Percentiles rank a stretch among this genome's conserved stretches.
Evolutionary conservation across 2,797 vertebrate species (phyloP).

Genomic region (Spea hammondii): DNA sequence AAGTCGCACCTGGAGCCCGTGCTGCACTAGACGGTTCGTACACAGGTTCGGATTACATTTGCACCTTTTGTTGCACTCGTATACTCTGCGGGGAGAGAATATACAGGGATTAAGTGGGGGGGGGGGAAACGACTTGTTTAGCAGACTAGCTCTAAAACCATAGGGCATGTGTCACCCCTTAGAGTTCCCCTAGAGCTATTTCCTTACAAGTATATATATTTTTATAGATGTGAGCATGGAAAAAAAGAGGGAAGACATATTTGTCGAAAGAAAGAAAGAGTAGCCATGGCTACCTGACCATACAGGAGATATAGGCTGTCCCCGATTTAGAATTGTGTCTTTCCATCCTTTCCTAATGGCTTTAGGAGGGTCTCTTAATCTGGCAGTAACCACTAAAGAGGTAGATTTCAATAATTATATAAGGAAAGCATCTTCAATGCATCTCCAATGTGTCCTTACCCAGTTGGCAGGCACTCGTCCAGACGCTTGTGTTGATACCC

Average conservation of each 20-base stretch:
- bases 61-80: slow-evolving; percentile 94
- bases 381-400: too few species aligned
- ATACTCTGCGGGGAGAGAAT: slow-evolving; percentile 72
- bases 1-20: slow-evolving; percentile 91
- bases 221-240: too few species aligned
- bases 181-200: not conserved
- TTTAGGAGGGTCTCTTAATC: too few species aligned
- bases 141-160: not conserved
- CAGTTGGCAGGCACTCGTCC: slow-evolving; percentile 94
- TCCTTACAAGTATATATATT: too few species aligned
- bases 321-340: too few species aligned
- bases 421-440: too few species aligned
- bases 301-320: too few species aligned
- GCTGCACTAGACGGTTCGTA: slow-evolving; percentile 92
- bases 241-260: too few species aligned
- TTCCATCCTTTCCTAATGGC: too few species aligned
- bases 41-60: slow-evolving; percentile 88
- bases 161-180: not conserved
- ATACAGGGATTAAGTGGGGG: not conserved
- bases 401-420: too few species aligned
- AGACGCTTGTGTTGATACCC: slow-evolving; percentile 89
- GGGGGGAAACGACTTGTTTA: not conserved
- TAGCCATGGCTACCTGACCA: too few species aligned
- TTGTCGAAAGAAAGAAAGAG: not conserved
- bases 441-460: slow-evolving; percentile 71